These are phyloP conservation scores for Orchesellides sinensis DNA, from an alignment of 2,888 invertebrate genomes.

Conservation along the genomic window DNA sequence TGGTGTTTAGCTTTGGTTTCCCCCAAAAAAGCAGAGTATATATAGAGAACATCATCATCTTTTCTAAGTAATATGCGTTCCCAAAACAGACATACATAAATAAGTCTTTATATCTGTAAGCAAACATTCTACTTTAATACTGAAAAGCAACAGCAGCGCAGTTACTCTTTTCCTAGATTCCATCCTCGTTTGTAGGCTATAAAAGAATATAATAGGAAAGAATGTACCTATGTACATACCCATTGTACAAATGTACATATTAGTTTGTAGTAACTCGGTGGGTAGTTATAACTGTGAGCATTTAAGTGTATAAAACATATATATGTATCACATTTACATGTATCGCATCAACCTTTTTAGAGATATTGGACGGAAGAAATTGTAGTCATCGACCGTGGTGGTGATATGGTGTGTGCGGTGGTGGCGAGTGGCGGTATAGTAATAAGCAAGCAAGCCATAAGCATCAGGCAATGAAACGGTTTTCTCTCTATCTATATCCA, in stretches of 20 bases:
- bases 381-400: constrained; percentile 49
- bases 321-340: constrained; percentile 22
- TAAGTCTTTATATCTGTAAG: neutral
- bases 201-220: constrained; percentile 14
- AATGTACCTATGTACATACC: constrained; percentile 18
- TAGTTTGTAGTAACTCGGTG: too few species aligned
- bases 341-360: constrained; percentile 54
- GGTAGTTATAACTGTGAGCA: constrained; percentile 18
- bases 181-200: constrained; percentile 50
- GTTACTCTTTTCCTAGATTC: constrained; percentile 42
- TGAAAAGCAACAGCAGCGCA: constrained; percentile 45
- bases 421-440: constrained; percentile 12
- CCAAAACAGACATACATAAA: constrained; percentile 29
- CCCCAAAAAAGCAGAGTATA: constrained; percentile 37
- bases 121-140: constrained; percentile 33
- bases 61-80: constrained; percentile 46
- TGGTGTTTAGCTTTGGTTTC: constrained; percentile 51
- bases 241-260: too few species aligned
- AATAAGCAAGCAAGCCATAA: constrained; percentile 13
- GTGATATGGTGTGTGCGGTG: constrained; percentile 53
- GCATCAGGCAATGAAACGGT: constrained; percentile 34
- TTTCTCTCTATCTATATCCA: constrained; percentile 7
- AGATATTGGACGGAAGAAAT: constrained; percentile 49
- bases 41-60: constrained; percentile 45
- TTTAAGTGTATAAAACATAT: constrained; percentile 28